Base-by-base conservation (phyloP, 1,140 invertebrate species). In the Scaptomyza hsui region DNA sequence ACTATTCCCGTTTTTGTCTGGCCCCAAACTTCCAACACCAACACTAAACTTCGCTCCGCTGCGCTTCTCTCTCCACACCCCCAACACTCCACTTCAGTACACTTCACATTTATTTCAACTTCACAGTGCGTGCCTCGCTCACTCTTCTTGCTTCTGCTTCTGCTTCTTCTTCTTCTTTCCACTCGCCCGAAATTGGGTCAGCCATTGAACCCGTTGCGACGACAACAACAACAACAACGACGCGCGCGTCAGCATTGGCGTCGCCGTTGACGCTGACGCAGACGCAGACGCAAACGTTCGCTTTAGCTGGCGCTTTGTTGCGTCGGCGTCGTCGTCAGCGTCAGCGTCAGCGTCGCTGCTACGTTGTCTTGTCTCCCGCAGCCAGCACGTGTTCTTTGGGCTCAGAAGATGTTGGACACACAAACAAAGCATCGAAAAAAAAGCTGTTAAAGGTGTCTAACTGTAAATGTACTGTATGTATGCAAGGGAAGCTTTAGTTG, bases 121-220 rank as follows among this genome's bases (percentile, higher is more conserved):
- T 61, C 45, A 63, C 47, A 42, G 45, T 69, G 51, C 59, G 56
- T 70, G 56, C 77, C 41, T 78, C 44, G 59, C 52, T 78, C 24
- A 7, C 26, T 29, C 26, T 9, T 6, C 26, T 29, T 7, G 26
- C 26, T 21, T 21, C 1, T 21, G 1, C 19, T 1, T 4, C 4
- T 21, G 19, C 26, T 9, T 29, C 49, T 57, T 35, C 68, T 62
- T 61, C 57, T 70, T 64, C 6, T 55, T n/a, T 51, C 48, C 52
- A 57, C 65, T 80, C 72, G 65, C 56, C 71, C 71, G 78, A 88
- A 88, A 88, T 88, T 88, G 83, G 83, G 83, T 88, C 83, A 88
- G 83, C 83, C 83, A 88, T 88, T 88, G 83, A 88, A 88, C 83
- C 83, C 83, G 78, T 83, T 79, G 83, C 78, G 79, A 78, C 75